A percentile compares a stretch with the other conserved stretches of the same genome.
These are phyloP conservation scores for Hydrophis major DNA, from an alignment of 2,797 vertebrate species.

Conservation along the genomic window DNA sequence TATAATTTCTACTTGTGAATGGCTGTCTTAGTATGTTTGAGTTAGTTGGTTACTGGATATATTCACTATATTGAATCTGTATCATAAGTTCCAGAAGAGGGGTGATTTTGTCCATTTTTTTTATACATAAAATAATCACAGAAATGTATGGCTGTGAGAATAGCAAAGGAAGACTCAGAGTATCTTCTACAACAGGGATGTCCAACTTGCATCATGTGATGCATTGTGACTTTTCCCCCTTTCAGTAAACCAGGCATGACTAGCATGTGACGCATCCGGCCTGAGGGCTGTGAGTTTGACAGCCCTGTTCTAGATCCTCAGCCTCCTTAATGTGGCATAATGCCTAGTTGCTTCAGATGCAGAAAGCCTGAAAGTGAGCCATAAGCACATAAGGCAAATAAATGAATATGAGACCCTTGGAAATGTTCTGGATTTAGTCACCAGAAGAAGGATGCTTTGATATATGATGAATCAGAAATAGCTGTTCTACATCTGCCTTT, in stretches of 20 bases:
- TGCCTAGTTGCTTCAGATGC: not conserved
- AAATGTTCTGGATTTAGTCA: not conserved
- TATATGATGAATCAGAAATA: not conserved
- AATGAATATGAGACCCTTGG: not conserved
- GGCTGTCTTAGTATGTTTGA: not conserved
- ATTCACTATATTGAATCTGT: not conserved
- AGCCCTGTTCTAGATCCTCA: not conserved
- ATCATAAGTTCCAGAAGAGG: not conserved
- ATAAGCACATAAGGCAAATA: not conserved
- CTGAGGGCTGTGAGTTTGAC: too few relatives aligned
- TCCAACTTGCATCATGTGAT: too few relatives aligned
- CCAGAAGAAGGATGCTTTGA: not conserved
- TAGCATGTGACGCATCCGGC: too few relatives aligned
- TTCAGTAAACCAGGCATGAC: too few relatives aligned
- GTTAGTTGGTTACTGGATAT: not conserved
- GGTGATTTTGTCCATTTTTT: not conserved
- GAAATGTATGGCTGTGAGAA: not conserved
- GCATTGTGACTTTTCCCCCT: too few relatives aligned
- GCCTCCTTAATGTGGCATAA: not conserved
- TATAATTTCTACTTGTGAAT: not conserved
- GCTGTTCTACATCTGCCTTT: not conserved
- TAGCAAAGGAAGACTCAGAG: not conserved
- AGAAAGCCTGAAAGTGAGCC: not conserved
- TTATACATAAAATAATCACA: not conserved
- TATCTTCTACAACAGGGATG: not conserved